Percentiles rank a stretch among this genome's conserved stretches.
phyloP scores from a whole-genome alignment of 1,140 invertebrate species.

The Conopomorpha cramerella region DNA sequence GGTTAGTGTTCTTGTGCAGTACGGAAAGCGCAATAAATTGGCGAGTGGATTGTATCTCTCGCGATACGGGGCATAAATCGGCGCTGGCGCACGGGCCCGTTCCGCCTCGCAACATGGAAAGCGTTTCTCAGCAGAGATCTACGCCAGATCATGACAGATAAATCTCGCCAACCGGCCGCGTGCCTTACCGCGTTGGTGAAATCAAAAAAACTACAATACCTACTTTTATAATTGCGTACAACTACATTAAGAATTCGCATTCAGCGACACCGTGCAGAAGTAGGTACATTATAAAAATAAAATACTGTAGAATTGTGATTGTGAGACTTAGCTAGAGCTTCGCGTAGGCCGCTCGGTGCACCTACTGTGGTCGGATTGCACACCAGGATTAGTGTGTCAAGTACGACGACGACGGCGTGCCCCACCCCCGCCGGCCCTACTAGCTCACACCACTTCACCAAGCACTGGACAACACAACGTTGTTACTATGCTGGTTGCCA shows the following conservation, averaged over 20 bases:
- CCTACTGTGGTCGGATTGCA: too few relatives aligned
- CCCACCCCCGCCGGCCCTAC: slow-evolving; percentile 32
- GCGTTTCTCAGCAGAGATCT: slow-evolving; percentile 24
- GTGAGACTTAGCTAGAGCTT: too few relatives aligned
- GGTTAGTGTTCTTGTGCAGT: too few relatives aligned
- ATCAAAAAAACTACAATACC: slow-evolving; percentile 14
- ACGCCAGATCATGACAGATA: slow-evolving; percentile 23
- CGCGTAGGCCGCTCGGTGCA: slow-evolving; percentile 48
- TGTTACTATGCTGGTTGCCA: too few relatives aligned
- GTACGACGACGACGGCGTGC: too few relatives aligned
- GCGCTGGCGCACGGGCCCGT: slow-evolving; percentile 8
- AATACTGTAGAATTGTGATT: too few relatives aligned
- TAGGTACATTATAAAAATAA: too few relatives aligned
- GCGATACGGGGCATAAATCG: slow-evolving; percentile 18
- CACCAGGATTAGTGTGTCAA: slow-evolving; percentile 61
- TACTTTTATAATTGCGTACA: too few relatives aligned
- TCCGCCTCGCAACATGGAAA: slow-evolving; percentile 29
- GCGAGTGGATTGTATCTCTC: slow-evolving; percentile 16
- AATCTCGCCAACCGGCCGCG: slow-evolving; percentile 15
- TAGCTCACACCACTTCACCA: slow-evolving; percentile 8
- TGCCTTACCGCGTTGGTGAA: slow-evolving; percentile 13
- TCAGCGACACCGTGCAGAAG: too few relatives aligned
- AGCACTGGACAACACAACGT: slow-evolving; percentile 10
- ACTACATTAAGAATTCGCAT: too few relatives aligned
- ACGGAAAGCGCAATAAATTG: slow-evolving; percentile 15